Evolutionary conservation across 2,113 vertebrate genomes (phyloP), one percentile per base, ranked within the genome.

Genomic region (Patagioenas fasciata): DNA sequence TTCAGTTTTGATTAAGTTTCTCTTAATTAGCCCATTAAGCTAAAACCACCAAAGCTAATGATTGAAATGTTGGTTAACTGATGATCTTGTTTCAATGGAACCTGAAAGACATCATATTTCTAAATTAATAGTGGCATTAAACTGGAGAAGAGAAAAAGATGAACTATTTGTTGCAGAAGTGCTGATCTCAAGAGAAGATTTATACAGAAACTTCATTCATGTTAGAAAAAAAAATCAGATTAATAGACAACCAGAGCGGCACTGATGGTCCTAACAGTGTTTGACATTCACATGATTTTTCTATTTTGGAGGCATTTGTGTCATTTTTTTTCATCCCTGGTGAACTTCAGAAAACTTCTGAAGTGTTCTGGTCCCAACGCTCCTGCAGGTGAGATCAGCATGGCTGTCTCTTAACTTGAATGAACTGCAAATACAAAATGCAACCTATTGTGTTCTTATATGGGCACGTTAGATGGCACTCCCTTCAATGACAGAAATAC

Each of bases 1-100:
- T 82, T 95, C 48, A 90, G 58, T 89, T 97, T 96, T 95, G 92
- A 97, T 96, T 96, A 95, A 69, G 93, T 94, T 94, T 94, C 75
- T 79, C 75, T 89, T 96, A 95, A 94, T 96, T 96, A 95, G 92
- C 34, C 92, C 65, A 91, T 92, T 97, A 95, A 96, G 72, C 62
- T 92, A 82, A 95, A 96, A 72, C 79, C 91, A 89, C 91, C 80
- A 91, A 85, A 95, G 91, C 89, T 97, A 94, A 92, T 91, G 85
- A 95, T 74, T 92, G 82, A 92, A 91, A 61, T 94, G 92, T 65
- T 96, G 66, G 89, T 85, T 95, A 93, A 96, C 82, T 88, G 80
- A 93, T 95, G 85, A 94, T 88, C 78, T 78, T 89, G 75, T 93
- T 97, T 95, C 92, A 79, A 9, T 88, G 81, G 84, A 96, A 96